These are phyloP conservation scores for Cantharis lateralis DNA, from an alignment of 2,888 invertebrate species.

Conservation along the genomic window DNA sequence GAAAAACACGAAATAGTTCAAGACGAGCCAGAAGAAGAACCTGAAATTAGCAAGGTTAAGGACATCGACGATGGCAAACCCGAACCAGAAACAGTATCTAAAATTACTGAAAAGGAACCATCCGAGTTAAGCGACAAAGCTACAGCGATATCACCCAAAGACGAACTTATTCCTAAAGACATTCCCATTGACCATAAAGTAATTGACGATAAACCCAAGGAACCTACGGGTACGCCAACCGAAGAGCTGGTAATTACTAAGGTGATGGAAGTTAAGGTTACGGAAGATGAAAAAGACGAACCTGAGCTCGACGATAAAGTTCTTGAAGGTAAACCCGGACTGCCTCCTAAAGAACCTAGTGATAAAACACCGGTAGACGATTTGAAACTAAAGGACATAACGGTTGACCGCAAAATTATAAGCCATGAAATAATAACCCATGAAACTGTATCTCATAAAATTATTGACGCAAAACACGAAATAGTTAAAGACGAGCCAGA, in stretches of 20 bases:
- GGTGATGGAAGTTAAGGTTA: neutral
- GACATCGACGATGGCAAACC: neutral
- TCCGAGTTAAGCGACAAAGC: neutral
- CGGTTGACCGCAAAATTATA: too few relatives aligned
- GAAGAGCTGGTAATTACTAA: neutral
- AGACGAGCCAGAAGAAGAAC: neutral
- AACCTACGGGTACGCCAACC: neutral
- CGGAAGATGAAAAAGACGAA: neutral
- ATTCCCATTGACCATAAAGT: neutral
- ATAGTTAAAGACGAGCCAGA: too few relatives aligned
- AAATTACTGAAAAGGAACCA: neutral
- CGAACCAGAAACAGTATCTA: neutral
- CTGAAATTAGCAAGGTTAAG: neutral
- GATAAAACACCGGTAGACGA: neutral
- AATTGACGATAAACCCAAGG: neutral
- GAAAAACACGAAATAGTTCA: too few relatives aligned
- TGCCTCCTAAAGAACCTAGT: neutral
- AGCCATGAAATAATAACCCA: too few relatives aligned
- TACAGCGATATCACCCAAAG: constrained; percentile 8
- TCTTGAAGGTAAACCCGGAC: neutral
- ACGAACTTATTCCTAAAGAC: neutral
- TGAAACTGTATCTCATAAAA: too few relatives aligned
- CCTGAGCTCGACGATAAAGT: neutral
- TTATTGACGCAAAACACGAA: too few relatives aligned
- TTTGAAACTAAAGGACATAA: neutral